Evolutionary conservation across 1,140 invertebrate genomes (phyloP).

Genomic region (Calliopsis andreniformis): DNA sequence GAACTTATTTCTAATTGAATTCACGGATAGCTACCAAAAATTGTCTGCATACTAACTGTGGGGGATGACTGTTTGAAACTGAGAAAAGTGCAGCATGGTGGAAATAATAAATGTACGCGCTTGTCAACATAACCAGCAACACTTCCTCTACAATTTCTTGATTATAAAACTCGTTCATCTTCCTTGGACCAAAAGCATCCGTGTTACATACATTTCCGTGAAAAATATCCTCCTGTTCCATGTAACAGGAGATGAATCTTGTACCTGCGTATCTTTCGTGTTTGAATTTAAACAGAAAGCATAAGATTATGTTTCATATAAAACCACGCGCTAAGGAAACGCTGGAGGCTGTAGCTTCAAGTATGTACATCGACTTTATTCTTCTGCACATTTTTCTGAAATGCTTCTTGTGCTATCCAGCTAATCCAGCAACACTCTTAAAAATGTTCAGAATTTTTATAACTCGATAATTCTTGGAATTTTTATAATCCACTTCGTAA

Average conservation of each 20-base stretch:
- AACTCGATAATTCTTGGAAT: too few species aligned
- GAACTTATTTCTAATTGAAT: not conserved
- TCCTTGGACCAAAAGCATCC: not conserved
- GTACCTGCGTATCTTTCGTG: constrained; percentile 28
- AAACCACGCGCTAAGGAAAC: not conserved
- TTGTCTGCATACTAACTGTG: too few species aligned
- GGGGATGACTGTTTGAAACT: too few species aligned
- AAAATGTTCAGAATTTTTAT: too few species aligned
- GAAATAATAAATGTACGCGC: not conserved
- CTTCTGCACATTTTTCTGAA: not conserved
- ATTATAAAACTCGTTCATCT: constrained; percentile 44
- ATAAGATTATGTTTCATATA: constrained; percentile 39
- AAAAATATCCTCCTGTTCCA: constrained; percentile 42
- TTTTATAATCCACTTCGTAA: too few species aligned
- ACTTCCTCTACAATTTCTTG: not conserved
- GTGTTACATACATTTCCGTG: constrained; percentile 23
- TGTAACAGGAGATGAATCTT: constrained; percentile 32
- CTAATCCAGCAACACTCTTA: not conserved
- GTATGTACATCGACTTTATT: constrained; percentile 7
- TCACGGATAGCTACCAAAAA: too few species aligned
- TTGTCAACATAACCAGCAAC: not conserved
- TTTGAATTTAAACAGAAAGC: constrained; percentile 26
- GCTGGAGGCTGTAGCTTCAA: not conserved
- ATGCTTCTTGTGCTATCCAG: too few species aligned
- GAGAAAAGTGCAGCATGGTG: not conserved